These are phyloP conservation scores for Cyrtodaria siliqua DNA, from an alignment of 2,888 invertebrate species.

Conservation along the genomic window DNA sequence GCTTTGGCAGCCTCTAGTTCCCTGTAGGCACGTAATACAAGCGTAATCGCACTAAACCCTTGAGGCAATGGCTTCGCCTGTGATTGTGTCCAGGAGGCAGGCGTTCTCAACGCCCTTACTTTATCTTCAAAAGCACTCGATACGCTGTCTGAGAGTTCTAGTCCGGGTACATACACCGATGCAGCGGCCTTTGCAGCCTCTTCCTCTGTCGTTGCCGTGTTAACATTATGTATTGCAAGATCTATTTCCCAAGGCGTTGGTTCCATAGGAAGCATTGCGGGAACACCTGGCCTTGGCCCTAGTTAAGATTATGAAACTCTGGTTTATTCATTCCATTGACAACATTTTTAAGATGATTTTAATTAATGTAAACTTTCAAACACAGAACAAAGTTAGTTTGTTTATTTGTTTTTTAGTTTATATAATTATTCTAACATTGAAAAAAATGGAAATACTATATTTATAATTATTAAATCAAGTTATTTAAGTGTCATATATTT, in stretches of 20 bases:
- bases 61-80: conserved; percentile 31
- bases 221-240: conserved; percentile 42
- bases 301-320: no score
- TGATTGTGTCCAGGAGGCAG: conserved; percentile 26
- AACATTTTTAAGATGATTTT: no score
- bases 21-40: conserved; percentile 27
- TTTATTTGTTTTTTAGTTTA: no score
- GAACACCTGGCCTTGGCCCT: not conserved
- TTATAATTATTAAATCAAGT: no score
- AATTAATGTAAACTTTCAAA: no score
- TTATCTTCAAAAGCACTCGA: conserved; percentile 50
- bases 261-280: conserved; percentile 14
- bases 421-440: no score
- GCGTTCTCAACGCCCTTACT: conserved; percentile 38
- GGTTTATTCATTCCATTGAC: no score
- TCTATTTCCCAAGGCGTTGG: conserved; percentile 57
- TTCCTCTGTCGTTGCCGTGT: conserved; percentile 47
- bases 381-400: no score
- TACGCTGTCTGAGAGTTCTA: conserved; percentile 49
- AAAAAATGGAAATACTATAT: no score
- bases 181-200: conserved; percentile 54
- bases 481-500: no score
- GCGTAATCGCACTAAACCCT: conserved; percentile 25
- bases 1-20: not conserved
- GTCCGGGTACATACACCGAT: conserved; percentile 34